Evolutionary conservation across 35 echinoderm and acorn worm species (phyloP).

Genomic region (Eucidaris tribuloides): DNA sequence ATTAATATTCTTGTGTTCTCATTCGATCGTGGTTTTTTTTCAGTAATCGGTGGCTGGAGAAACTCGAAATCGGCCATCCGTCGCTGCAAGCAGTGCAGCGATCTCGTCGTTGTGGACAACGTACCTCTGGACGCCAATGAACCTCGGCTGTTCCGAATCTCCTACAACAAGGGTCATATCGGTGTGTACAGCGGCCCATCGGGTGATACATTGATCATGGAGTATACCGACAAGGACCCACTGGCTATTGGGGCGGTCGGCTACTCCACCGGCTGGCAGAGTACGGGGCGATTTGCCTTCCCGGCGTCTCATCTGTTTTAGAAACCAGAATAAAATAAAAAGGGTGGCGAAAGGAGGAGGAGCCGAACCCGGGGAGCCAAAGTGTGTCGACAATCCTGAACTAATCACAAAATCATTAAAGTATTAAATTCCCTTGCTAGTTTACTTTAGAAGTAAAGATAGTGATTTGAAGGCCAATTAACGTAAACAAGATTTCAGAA

Average conservation of each 20-base stretch:
- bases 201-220: conserved; percentile 5
- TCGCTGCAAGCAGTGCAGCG: not conserved
- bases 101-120: not conserved
- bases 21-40: too few species aligned
- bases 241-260: not conserved
- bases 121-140: not conserved
- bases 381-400: too few species aligned
- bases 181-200: not conserved
- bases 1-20: too few species aligned
- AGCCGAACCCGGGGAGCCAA: too few species aligned
- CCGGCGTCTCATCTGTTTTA: not conserved
- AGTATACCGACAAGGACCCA: conserved; percentile 15
- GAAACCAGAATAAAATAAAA: not conserved
- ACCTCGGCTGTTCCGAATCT: conserved; percentile 5
- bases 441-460: too few species aligned
- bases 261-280: not conserved
- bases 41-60: conserved; percentile 16
- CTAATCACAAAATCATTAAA: too few species aligned
- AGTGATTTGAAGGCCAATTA: too few species aligned
- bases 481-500: too few species aligned
- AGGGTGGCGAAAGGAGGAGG: too few species aligned
- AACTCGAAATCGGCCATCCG: conserved; percentile 6
- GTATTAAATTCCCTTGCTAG: too few species aligned
- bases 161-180: conserved; percentile 6
- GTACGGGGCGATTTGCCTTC: not conserved